phyloP scores from a whole-genome alignment of 2,888 invertebrate species.

The Gymnocheta viridis region DNA sequence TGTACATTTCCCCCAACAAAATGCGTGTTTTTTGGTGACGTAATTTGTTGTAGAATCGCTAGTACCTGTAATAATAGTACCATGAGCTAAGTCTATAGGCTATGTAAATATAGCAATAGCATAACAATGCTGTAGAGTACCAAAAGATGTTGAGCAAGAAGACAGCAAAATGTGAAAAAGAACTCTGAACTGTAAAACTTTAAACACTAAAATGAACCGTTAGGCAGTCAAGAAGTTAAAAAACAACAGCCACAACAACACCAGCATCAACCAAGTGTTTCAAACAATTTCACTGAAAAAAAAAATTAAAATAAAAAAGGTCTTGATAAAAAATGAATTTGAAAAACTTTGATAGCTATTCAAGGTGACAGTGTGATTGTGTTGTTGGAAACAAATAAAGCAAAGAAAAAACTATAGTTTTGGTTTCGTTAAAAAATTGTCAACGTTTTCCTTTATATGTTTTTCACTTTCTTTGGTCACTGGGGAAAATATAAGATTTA shows the following conservation, averaged over 20 bases:
- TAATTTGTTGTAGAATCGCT: no score
- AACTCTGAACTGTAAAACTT: slow-evolving; percentile 34
- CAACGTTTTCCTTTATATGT: slow-evolving; percentile 36
- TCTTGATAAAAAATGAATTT: slow-evolving; percentile 13
- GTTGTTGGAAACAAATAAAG: slow-evolving; percentile 27
- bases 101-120: neutral
- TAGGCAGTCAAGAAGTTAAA: slow-evolving; percentile 65
- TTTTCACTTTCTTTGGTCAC: slow-evolving; percentile 57
- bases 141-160: neutral
- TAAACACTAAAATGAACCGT: slow-evolving; percentile 61
- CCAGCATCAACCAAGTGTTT: slow-evolving; percentile 34
- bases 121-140: neutral
- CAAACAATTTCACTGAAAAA: slow-evolving; percentile 36
- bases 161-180: slow-evolving; percentile 15
- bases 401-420: neutral
- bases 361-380: slow-evolving; percentile 65
- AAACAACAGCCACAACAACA: slow-evolving; percentile 48
- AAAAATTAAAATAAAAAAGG: slow-evolving; percentile 11
- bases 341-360: slow-evolving; percentile 67
- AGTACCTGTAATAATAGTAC: no score
- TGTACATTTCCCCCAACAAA: no score
- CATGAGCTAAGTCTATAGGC: neutral
- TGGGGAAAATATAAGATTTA: slow-evolving; percentile 64
- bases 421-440: slow-evolving; percentile 15
- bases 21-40: no score